Conservation (phyloP, 2,797 vertebrate genomes). For the Jordanella pulchra region DNA sequence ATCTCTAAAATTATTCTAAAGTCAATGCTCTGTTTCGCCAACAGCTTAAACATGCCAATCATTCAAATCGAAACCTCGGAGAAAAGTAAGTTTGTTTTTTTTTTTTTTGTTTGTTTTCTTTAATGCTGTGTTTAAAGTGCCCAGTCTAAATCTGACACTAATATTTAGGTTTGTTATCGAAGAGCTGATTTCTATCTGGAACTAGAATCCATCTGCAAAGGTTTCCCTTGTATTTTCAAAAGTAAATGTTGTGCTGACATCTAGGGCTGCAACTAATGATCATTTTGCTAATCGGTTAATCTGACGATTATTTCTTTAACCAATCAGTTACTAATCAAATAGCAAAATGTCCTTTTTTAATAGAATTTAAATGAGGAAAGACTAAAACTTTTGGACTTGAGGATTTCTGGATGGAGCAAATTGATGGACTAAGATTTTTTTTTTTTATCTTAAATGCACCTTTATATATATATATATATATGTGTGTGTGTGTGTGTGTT, state of each 20-base stretch:
- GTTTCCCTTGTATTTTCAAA: not conserved
- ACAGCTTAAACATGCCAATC: slow-evolving; percentile 85
- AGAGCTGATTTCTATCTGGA: not conserved
- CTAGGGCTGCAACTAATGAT: too few species aligned
- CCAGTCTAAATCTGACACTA: not conserved
- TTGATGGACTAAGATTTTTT: too few species aligned
- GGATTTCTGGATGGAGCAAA: too few species aligned
- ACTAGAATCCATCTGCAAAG: not conserved
- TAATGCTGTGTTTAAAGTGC: not conserved
- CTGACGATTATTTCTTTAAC: too few species aligned
- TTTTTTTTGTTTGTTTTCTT: slow-evolving; percentile 14
- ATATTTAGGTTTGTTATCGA: not conserved
- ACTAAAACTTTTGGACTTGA: too few species aligned
- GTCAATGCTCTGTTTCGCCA: slow-evolving; percentile 35
- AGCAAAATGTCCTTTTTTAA: too few species aligned
- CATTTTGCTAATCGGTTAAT: too few species aligned
- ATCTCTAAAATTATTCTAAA: not conserved
- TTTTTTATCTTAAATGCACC: too few species aligned
- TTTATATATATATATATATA: too few species aligned
- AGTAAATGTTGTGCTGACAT: not conserved
- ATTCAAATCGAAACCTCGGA: slow-evolving; percentile 80
- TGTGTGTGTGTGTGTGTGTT: too few species aligned
- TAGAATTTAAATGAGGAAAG: too few species aligned
- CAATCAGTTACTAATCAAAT: too few species aligned
- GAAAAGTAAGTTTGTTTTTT: slow-evolving; percentile 85